phyloP scores from a whole-genome alignment of 2,888 invertebrate species.

The Eulithis testata region DNA sequence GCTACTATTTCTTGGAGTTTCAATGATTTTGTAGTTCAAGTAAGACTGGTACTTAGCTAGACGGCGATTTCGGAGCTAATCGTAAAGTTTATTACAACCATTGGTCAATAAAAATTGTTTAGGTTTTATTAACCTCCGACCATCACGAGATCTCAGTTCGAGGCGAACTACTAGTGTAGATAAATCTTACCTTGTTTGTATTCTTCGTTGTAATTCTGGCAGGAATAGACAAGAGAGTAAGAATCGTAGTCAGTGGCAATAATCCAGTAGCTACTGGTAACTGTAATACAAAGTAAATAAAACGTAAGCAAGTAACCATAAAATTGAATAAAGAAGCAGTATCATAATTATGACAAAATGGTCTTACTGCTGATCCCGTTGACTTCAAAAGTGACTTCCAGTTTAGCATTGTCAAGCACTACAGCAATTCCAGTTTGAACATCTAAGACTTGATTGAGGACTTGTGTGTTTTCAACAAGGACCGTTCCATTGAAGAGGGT shows the following conservation, averaged over 20 bases:
- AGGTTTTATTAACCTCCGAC: too few species aligned
- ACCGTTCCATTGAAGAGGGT: slow-evolving; percentile 49
- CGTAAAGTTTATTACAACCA: too few species aligned
- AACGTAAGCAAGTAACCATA: too few species aligned
- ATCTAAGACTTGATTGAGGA: slow-evolving; percentile 59
- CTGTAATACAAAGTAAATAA: slow-evolving; percentile 45
- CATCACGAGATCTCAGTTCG: too few species aligned
- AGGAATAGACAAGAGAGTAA: slow-evolving; percentile 87
- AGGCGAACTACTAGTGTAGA: too few species aligned
- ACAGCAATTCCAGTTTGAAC: slow-evolving; percentile 60
- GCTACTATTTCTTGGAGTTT: too few species aligned
- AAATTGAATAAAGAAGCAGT: too few species aligned
- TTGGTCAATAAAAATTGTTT: too few species aligned
- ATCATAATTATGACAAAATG: neutral
- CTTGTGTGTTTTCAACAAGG: slow-evolving; percentile 65
- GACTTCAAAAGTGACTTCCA: slow-evolving; percentile 43
- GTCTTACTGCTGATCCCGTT: slow-evolving; percentile 29
- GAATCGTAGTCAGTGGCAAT: slow-evolving; percentile 84
- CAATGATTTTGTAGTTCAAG: too few species aligned
- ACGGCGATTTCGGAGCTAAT: too few species aligned
- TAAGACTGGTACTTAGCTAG: too few species aligned
- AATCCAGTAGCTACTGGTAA: slow-evolving; percentile 62
- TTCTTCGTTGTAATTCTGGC: slow-evolving; percentile 73
- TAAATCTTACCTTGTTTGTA: slow-evolving; percentile 55
- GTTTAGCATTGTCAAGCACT: slow-evolving; percentile 57